Evolutionary conservation across 2,113 vertebrate species (phyloP).

Genomic region (Ranitomeya variabilis): DNA sequence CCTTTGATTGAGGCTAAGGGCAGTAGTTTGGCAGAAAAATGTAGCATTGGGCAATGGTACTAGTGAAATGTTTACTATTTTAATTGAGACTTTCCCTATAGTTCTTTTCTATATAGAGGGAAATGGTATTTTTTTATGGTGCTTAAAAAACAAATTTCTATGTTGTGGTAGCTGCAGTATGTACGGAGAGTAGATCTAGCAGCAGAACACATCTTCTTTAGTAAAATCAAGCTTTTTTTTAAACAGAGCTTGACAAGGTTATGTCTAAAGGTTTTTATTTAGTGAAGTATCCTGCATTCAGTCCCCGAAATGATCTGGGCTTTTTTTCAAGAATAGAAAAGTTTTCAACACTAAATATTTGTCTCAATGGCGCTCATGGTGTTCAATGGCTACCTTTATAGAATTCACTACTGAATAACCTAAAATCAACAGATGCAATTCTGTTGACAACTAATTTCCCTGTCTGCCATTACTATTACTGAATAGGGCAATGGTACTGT

Average conservation of each 20-base stretch:
- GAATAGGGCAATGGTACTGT: background rate
- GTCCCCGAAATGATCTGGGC: background rate
- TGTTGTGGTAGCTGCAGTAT: background rate
- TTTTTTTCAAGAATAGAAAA: background rate
- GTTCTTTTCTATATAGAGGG: background rate
- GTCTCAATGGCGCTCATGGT: background rate
- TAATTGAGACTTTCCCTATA: background rate
- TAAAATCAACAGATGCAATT: too few species aligned
- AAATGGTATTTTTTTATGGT: background rate
- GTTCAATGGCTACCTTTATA: background rate
- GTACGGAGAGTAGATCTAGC: background rate
- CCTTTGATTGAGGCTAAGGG: background rate
- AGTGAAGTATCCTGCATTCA: background rate
- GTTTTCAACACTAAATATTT: background rate
- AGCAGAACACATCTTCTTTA: background rate
- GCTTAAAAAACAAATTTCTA: background rate
- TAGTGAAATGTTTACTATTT: background rate
- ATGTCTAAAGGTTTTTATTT: background rate
- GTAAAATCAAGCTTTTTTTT: background rate
- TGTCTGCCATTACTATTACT: background rate
- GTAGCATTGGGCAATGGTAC: background rate
- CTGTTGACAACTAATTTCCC: too few species aligned
- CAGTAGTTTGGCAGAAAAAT: background rate
- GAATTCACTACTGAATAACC: background rate
- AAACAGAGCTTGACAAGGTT: background rate